Evolutionary conservation across 2,797 vertebrate genomes (phyloP).

Genomic region (Denticeps clupeoides): DNA sequence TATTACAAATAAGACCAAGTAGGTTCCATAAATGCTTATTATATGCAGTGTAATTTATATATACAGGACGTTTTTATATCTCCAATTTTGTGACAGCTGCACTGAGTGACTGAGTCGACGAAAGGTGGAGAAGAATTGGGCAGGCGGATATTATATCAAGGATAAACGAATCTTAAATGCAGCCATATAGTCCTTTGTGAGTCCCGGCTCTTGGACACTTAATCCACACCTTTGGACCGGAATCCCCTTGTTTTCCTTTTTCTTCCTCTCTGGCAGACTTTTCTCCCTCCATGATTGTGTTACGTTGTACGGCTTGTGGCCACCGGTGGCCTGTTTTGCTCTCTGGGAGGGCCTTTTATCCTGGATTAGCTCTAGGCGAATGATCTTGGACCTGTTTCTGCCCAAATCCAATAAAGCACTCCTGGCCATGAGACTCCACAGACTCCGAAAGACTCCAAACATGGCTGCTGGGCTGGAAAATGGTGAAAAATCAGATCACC

Average conservation of each 20-base stretch:
- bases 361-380: conserved; percentile 16
- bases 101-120: too few relatives aligned
- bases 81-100: too few relatives aligned
- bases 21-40: too few relatives aligned
- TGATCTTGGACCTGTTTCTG: conserved; percentile 14
- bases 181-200: too few relatives aligned
- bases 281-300: conserved; percentile 6
- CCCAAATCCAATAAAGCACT: conserved; percentile 17
- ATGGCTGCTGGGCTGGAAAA: conserved; percentile 8
- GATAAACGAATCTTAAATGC: too few relatives aligned
- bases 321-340: conserved; percentile 12
- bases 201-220: too few relatives aligned
- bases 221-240: too few relatives aligned
- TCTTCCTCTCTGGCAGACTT: not conserved
- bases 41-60: too few relatives aligned
- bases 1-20: too few relatives aligned
- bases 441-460: not conserved
- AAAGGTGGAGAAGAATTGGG: too few relatives aligned
- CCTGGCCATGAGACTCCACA: conserved; percentile 5
- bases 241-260: not conserved
- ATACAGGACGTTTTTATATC: too few relatives aligned
- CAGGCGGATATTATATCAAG: too few relatives aligned
- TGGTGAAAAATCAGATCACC: not conserved
- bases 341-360: conserved; percentile 17
- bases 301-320: not conserved